These are phyloP conservation scores for Struthidea cinerea DNA, from an alignment of 2,113 vertebrate genomes.

Conservation along the genomic window DNA sequence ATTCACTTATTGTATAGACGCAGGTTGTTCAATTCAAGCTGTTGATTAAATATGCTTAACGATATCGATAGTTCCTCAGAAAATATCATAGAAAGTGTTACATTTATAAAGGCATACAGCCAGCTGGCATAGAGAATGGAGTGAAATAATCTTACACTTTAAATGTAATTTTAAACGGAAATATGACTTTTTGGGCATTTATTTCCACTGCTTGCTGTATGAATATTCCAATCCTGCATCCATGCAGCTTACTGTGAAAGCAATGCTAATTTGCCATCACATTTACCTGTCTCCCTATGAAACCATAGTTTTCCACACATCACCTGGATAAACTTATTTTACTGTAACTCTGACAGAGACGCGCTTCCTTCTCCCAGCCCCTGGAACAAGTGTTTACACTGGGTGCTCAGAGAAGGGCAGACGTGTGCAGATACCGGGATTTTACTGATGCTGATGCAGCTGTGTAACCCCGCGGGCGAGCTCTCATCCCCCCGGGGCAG, in stretches of 20 bases:
- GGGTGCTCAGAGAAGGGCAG: background rate
- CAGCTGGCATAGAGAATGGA: background rate
- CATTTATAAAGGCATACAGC: background rate
- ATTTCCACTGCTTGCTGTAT: background rate
- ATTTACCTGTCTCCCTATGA: background rate
- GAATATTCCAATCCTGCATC: background rate
- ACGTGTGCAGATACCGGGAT: accelerated
- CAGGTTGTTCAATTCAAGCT: background rate
- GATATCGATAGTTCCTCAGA: background rate
- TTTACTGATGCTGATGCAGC: no score
- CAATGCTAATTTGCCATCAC: no score
- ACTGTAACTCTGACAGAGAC: background rate
- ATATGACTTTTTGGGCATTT: background rate
- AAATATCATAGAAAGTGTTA: background rate
- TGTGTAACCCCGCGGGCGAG: background rate
- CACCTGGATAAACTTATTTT: background rate
- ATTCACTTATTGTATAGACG: background rate
- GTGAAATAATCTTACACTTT: background rate
- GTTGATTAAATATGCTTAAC: background rate
- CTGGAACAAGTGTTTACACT: background rate
- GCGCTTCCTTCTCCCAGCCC: accelerated
- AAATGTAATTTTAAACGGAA: background rate
- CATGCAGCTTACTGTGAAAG: background rate
- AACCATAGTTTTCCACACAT: background rate
- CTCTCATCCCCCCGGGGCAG: background rate